Conservation (phyloP, 30 jellyfish, hydroid and myxozoan genomes). For the Aurelia coerulea region DNA sequence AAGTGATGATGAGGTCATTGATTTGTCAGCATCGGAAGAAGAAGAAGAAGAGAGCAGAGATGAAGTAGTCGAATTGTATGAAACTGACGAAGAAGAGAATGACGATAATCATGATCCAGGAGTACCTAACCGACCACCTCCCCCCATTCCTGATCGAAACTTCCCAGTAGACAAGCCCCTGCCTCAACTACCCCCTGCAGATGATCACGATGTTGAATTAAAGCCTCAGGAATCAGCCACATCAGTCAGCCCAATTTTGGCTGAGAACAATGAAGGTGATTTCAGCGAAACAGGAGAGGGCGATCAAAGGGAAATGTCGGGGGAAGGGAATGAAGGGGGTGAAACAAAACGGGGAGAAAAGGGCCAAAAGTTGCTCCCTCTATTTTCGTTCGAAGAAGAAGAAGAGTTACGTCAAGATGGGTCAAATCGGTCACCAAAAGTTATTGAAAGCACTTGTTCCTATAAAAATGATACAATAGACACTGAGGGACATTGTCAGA, state of each 20-base stretch:
- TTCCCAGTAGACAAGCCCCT: constrained; percentile 41
- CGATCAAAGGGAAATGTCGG: not conserved
- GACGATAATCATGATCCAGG: not conserved
- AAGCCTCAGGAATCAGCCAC: too few relatives aligned
- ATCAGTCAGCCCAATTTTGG: not conserved
- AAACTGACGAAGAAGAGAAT: constrained; percentile 48
- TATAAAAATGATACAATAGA: too few relatives aligned
- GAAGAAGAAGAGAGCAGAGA: constrained; percentile 24
- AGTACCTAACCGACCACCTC: constrained; percentile 12
- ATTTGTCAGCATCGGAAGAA: constrained; percentile 69
- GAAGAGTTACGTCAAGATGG: not conserved
- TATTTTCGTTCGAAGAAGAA: constrained; percentile 30
- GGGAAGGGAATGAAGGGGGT: not conserved
- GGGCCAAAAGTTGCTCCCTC: constrained; percentile 15
- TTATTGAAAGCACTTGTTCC: too few relatives aligned
- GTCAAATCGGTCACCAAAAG: too few relatives aligned
- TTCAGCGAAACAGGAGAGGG: not conserved
- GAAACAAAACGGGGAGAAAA: constrained; percentile 23
- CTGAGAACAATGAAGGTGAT: not conserved
- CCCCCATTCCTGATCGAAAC: constrained; percentile 5
- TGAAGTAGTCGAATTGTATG: constrained; percentile 42
- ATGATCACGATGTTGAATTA: not conserved
- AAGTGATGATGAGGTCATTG: constrained; percentile 76
- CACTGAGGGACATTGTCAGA: too few relatives aligned
- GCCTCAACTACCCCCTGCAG: constrained; percentile 47